phyloP scores from a whole-genome alignment of 2,888 invertebrate genomes.

The Opisthograptis luteolata region DNA sequence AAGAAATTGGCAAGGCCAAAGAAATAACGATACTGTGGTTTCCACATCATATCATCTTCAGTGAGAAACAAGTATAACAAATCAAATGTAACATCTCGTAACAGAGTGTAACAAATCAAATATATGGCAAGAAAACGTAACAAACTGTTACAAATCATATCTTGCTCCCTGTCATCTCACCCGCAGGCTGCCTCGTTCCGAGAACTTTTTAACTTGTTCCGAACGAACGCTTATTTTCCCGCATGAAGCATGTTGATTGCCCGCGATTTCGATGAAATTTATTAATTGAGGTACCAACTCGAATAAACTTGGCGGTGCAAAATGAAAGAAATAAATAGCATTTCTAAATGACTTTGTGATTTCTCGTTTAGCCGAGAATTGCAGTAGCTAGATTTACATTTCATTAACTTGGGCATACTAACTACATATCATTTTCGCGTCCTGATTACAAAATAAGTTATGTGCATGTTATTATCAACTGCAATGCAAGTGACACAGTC shows the following conservation, averaged over 20 bases:
- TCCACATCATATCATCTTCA: constrained; percentile 17
- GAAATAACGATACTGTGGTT: not conserved
- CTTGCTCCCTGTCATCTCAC: constrained; percentile 51
- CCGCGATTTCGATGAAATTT: constrained; percentile 37
- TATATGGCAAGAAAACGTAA: constrained; percentile 36
- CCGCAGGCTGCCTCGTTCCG: constrained; percentile 35
- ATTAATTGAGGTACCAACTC: constrained; percentile 17
- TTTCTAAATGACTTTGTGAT: constrained; percentile 6
- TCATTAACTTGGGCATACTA: constrained; percentile 24
- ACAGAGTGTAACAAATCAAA: constrained; percentile 57
- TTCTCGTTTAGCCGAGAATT: constrained; percentile 13
- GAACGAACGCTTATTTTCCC: constrained; percentile 26
- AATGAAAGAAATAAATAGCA: not conserved
- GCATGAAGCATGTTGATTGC: constrained; percentile 42
- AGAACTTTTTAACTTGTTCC: constrained; percentile 31
- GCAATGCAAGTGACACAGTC: constrained; percentile 16
- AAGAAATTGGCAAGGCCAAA: not conserved
- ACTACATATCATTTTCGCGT: constrained; percentile 30
- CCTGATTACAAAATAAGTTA: constrained; percentile 26
- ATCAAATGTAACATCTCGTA: constrained; percentile 52
- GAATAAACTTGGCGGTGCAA: not conserved
- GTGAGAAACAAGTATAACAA: constrained; percentile 49
- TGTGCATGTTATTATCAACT: constrained; percentile 20
- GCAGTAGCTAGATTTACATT: constrained; percentile 27
- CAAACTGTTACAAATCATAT: constrained; percentile 47